These are phyloP conservation scores for Serinus canaria DNA, from an alignment of 2,113 vertebrate genomes.

Conservation along the genomic window DNA sequence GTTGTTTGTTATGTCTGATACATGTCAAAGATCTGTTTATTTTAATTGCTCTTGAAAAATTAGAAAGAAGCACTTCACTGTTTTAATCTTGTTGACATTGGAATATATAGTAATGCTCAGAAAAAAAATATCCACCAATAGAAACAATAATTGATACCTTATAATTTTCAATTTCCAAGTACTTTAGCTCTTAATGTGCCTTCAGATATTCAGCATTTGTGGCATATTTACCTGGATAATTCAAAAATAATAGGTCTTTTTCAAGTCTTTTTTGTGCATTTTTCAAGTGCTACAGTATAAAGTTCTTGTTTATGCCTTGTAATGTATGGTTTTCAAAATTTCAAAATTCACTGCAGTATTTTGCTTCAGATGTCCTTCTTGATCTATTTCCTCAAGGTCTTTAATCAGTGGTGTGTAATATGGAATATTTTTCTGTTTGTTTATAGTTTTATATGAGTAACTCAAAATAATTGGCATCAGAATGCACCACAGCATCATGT, in stretches of 20 bases:
- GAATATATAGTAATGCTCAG: neutral
- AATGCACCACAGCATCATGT: neutral
- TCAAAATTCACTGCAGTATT: neutral
- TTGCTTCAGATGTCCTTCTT: neutral
- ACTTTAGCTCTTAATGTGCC: neutral
- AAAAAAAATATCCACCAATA: neutral
- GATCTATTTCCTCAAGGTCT: neutral
- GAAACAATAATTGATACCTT: neutral
- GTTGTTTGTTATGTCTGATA: neutral
- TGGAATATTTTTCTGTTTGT: neutral
- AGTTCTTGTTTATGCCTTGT: neutral
- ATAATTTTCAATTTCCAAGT: neutral
- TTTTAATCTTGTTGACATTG: constrained; percentile 20
- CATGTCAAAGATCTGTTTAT: neutral
- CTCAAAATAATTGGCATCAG: constrained; percentile 1
- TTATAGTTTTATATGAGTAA: constrained; percentile 19
- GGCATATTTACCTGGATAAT: neutral
- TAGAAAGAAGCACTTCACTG: neutral
- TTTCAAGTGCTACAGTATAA: neutral
- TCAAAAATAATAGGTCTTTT: neutral
- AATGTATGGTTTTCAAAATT: constrained; percentile 7
- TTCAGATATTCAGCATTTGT: neutral
- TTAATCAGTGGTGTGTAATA: constrained; percentile 26
- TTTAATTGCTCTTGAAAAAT: neutral
- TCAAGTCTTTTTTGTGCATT: neutral